Evolutionary conservation across 2,797 vertebrate species (phyloP).

Genomic region (Rhinichthys osculus): DNA sequence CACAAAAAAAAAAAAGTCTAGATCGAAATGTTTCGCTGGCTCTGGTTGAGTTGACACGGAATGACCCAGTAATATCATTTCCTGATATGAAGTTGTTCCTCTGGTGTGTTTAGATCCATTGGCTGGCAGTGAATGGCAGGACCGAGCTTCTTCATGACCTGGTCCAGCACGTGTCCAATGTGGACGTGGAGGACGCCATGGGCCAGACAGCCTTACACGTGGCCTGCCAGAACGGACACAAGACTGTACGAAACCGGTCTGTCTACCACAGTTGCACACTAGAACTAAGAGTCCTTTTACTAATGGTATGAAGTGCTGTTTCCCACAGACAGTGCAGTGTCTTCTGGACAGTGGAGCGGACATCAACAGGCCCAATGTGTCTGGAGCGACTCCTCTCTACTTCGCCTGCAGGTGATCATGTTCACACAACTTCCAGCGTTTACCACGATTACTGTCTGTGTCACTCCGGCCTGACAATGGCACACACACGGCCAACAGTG

Average conservation of each 20-base stretch:
- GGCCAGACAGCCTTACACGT: constrained; percentile 98
- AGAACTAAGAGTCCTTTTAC: background rate
- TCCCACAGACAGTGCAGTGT: constrained; percentile 88
- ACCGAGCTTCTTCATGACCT: constrained; percentile 97
- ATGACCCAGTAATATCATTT: background rate
- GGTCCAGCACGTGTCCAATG: constrained; percentile 95
- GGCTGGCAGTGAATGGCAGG: constrained; percentile 96
- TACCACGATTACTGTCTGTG: background rate
- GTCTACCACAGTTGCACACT: background rate
- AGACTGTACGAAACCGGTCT: constrained; percentile 82
- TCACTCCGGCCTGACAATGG: background rate
- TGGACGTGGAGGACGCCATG: constrained; percentile 99
- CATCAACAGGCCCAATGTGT: constrained; percentile 97
- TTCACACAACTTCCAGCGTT: background rate
- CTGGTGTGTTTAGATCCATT: constrained; percentile 86
- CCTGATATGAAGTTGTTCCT: background rate
- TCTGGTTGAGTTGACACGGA: background rate
- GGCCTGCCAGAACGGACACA: constrained; percentile 98
- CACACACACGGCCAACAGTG: background rate
- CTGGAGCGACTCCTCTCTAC: constrained; percentile 95
- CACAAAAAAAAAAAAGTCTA: background rate
- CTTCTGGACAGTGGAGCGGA: constrained; percentile 97
- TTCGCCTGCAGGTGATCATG: constrained; percentile 93
- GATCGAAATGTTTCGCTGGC: too few species aligned
- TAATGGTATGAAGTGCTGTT: background rate